Conservation (phyloP, 2,113 vertebrate genomes). For the Mirza zaza region DNA sequence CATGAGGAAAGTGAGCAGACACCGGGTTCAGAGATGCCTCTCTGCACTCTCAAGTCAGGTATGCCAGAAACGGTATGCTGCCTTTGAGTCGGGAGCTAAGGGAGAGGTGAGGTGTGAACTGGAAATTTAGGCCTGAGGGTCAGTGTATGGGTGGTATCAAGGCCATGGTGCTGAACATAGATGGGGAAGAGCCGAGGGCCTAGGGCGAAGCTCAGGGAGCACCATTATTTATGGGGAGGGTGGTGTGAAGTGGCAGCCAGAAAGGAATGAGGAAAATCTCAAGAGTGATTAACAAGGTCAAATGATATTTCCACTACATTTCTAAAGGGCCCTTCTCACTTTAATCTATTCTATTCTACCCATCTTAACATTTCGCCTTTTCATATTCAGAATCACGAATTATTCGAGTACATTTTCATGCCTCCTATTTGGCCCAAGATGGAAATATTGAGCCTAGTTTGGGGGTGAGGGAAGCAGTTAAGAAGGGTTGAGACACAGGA, state of each 20-base stretch:
- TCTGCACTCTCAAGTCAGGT: neutral
- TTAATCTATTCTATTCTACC: neutral
- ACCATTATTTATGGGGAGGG: neutral
- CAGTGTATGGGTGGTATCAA: neutral
- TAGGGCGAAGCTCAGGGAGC: neutral
- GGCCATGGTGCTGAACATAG: neutral
- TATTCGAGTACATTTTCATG: neutral
- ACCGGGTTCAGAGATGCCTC: neutral
- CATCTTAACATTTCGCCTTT: neutral
- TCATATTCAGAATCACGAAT: neutral
- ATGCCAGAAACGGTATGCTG: neutral
- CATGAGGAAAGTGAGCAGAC: neutral
- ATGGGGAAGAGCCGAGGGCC: too few species aligned
- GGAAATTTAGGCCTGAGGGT: neutral
- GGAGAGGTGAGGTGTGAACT: neutral
- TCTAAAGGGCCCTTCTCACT: neutral
- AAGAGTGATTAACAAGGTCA: neutral
- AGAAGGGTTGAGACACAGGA: neutral
- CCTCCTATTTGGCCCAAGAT: neutral
- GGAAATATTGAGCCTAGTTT: neutral
- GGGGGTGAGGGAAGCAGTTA: neutral
- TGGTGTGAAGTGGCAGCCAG: neutral
- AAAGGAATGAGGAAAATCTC: neutral
- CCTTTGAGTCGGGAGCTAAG: neutral
- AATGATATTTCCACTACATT: neutral